Evolutionary conservation across 2,888 invertebrate genomes (phyloP).

Genomic region (Sialis fuliginosa): DNA sequence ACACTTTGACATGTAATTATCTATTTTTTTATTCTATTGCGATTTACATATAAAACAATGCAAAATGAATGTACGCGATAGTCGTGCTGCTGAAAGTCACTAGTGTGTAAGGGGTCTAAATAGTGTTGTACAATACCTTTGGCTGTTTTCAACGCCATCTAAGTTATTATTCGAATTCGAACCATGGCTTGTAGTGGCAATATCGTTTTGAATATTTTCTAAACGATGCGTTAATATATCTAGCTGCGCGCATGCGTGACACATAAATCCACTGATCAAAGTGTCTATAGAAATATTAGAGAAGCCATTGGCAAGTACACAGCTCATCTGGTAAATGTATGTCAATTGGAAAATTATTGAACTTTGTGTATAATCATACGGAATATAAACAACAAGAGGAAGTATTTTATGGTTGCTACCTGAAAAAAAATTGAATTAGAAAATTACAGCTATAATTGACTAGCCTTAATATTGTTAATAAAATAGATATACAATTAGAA

Average conservation of each 20-base stretch:
- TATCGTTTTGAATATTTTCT: constrained; percentile 11
- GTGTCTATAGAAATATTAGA: constrained; percentile 33
- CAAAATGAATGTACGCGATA: no score
- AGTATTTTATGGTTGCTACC: constrained; percentile 4
- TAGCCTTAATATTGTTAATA: no score
- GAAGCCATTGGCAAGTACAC: constrained; percentile 26
- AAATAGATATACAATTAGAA: no score
- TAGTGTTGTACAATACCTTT: no score
- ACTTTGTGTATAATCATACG: constrained; percentile 19
- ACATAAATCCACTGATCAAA: constrained; percentile 27
- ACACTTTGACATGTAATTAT: no score
- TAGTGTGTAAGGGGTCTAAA: no score
- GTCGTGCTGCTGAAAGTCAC: no score
- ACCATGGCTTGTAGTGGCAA: not conserved
- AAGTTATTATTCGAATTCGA: not conserved
- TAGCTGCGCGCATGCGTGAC: constrained; percentile 29
- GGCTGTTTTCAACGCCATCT: not conserved
- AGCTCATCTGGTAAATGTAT: constrained; percentile 29
- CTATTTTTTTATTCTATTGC: no score
- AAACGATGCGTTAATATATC: constrained; percentile 26
- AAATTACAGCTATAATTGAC: no score
- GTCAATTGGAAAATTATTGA: constrained; percentile 23
- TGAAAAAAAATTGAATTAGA: no score
- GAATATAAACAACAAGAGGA: constrained; percentile 22
- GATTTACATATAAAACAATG: no score